These are phyloP conservation scores for Epizoanthus scotinus DNA, from an alignment of 92 coral and sea anemone species.

Conservation along the genomic window DNA sequence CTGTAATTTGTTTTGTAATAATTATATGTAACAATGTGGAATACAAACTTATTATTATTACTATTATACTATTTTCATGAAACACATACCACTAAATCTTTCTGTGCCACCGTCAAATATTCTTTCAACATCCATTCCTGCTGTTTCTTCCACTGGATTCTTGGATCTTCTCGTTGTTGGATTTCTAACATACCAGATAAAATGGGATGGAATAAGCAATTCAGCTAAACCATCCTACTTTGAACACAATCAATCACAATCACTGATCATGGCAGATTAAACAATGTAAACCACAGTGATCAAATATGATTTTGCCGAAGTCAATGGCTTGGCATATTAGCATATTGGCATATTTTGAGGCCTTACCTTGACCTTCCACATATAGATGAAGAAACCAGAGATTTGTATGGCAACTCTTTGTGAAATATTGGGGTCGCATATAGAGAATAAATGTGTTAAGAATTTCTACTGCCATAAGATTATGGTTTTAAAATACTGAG, in stretches of 20 bases:
- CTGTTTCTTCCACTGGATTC: slow-evolving; percentile 83
- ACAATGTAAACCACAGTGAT: too few relatives aligned
- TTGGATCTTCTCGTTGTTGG: slow-evolving; percentile 89
- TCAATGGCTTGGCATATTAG: background rate
- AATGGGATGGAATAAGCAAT: background rate
- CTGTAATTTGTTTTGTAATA: too few relatives aligned
- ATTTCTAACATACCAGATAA: slow-evolving; percentile 58
- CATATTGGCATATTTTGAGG: too few relatives aligned
- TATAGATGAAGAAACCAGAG: slow-evolving; percentile 5
- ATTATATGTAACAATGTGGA: background rate
- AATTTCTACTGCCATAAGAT: slow-evolving; percentile 12
- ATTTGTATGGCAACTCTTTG: background rate
- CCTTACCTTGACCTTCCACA: background rate
- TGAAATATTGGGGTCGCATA: background rate
- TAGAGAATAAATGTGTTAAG: background rate
- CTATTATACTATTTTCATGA: too few relatives aligned
- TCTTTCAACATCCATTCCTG: slow-evolving; percentile 89
- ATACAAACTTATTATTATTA: too few relatives aligned
- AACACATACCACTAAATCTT: slow-evolving; percentile 70
- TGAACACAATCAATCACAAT: background rate
- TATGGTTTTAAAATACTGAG: background rate
- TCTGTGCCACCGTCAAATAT: slow-evolving; percentile 79
- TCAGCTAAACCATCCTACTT: background rate
- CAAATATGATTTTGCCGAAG: too few relatives aligned
- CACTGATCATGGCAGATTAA: background rate